These are phyloP conservation scores for Cheilosia vulpina DNA, from an alignment of 2,888 invertebrate species.

Conservation along the genomic window DNA sequence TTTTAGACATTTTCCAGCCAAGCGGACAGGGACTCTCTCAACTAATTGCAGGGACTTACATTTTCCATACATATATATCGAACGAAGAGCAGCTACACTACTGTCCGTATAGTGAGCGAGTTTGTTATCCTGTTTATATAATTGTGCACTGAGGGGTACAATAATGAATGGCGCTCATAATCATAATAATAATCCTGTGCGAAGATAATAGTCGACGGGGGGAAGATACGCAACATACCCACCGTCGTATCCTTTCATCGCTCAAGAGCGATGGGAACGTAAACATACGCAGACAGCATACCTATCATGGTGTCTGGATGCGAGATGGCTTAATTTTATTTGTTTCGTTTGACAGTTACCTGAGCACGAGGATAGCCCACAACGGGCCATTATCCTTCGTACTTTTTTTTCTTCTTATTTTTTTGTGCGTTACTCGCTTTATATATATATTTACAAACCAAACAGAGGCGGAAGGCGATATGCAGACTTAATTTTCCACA, in stretches of 20 bases:
- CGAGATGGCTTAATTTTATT: not conserved
- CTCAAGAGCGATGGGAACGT: constrained; percentile 46
- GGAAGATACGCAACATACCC: not conserved
- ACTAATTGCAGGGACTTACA: constrained; percentile 54
- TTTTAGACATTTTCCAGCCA: constrained; percentile 64
- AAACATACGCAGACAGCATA: constrained; percentile 18
- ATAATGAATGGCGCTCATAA: constrained; percentile 66
- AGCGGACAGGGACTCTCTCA: constrained; percentile 46
- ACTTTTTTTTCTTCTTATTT: not conserved
- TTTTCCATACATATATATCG: not conserved
- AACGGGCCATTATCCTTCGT: constrained; percentile 36
- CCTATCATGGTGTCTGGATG: not conserved
- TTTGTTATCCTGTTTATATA: constrained; percentile 24
- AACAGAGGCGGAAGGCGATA: not conserved
- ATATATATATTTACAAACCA: not conserved
- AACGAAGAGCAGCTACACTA: not conserved
- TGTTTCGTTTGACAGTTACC: constrained; percentile 44
- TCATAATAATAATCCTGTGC: constrained; percentile 62
- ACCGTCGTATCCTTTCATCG: constrained; percentile 45
- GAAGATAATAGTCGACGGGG: constrained; percentile 33
- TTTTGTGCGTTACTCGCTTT: not conserved
- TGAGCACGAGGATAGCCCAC: constrained; percentile 59
- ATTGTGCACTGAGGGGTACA: constrained; percentile 61
- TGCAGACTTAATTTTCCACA: constrained; percentile 8
- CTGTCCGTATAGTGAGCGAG: not conserved